A percentile compares a stretch with the other conserved stretches of the same genome.
phyloP scores from a whole-genome alignment of 2,888 invertebrate genomes.

The Idaea dimidiata region DNA sequence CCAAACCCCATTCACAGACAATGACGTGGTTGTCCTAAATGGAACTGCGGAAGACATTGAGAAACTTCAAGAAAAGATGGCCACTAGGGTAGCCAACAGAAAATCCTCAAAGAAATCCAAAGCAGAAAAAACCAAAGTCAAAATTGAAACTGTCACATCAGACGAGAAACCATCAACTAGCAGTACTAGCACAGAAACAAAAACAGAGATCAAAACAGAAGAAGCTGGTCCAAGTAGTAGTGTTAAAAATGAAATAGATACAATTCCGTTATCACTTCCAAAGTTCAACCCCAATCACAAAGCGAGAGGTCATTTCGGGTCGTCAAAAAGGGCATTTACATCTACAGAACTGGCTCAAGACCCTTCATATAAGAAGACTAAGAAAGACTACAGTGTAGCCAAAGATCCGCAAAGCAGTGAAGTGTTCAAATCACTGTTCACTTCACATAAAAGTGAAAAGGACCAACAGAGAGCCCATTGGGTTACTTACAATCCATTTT shows the following conservation, averaged over 20 bases:
- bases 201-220: slow-evolving; percentile 62
- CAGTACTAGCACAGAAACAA: slow-evolving; percentile 32
- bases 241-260: slow-evolving; percentile 66
- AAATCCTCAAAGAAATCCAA: slow-evolving; percentile 85
- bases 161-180: slow-evolving; percentile 35
- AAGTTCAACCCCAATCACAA: slow-evolving; percentile 71
- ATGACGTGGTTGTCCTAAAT: slow-evolving; percentile 94
- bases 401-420: slow-evolving; percentile 94
- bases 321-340: slow-evolving; percentile 58
- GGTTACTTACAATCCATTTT: slow-evolving; percentile 99
- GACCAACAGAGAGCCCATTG: slow-evolving; percentile 96
- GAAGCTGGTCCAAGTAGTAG: slow-evolving; percentile 48
- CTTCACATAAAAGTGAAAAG: slow-evolving; percentile 92
- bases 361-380: slow-evolving; percentile 88
- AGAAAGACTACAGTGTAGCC: slow-evolving; percentile 91
- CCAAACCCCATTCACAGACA: slow-evolving; percentile 86
- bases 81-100: slow-evolving; percentile 83
- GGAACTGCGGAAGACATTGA: slow-evolving; percentile 89
- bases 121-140: slow-evolving; percentile 45
- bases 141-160: slow-evolving; percentile 46
- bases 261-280: slow-evolving; percentile 68
- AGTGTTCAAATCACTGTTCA: slow-evolving; percentile 97
- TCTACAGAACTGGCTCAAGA: slow-evolving; percentile 74
- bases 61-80: slow-evolving; percentile 83
- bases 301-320: slow-evolving; percentile 68